Percentiles rank a stretch among this genome's conserved stretches.
Conservation (phyloP, 2,113 vertebrate genomes). For the Phoenicopterus ruber region DNA sequence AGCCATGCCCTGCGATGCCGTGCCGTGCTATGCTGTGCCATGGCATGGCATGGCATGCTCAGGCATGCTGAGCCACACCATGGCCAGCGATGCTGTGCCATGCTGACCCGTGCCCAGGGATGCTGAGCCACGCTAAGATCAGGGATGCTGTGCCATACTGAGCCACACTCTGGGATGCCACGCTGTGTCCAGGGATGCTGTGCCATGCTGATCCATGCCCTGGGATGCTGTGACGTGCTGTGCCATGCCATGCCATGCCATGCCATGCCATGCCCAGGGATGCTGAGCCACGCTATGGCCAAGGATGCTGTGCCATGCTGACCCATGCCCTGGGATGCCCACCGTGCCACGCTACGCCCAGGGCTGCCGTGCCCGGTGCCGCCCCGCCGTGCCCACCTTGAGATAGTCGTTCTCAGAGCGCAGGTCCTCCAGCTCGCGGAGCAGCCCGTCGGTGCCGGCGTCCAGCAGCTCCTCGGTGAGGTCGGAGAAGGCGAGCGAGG, state of each 20-base stretch:
- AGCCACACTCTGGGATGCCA: background rate
- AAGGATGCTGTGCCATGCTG: background rate
- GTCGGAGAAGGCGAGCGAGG: constrained; percentile 94
- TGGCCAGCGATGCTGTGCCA: background rate
- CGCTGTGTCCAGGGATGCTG: background rate
- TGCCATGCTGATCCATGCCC: background rate
- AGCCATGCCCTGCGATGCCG: too few relatives aligned
- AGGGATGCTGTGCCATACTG: background rate
- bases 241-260: background rate
- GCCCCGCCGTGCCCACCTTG: constrained; percentile 80
- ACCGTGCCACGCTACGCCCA: background rate
- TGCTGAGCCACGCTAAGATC: too few relatives aligned
- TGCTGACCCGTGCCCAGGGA: background rate
- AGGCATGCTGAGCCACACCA: too few relatives aligned
- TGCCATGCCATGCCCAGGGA: background rate
- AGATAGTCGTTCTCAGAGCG: constrained; percentile 97
- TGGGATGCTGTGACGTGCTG: background rate
- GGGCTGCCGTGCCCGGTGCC: background rate
- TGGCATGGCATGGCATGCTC: too few relatives aligned
- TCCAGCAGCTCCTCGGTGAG: constrained; percentile 94
- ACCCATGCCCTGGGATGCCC: background rate
- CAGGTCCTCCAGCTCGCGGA: constrained; percentile 92
- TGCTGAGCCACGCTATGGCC: background rate
- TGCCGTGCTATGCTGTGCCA: background rate
- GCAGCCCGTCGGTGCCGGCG: constrained; percentile 84